A percentile compares a stretch with the other conserved stretches of the same genome.
phyloP scores from a whole-genome alignment of 2,797 vertebrate species.

The Rhyacichthys aspro region DNA sequence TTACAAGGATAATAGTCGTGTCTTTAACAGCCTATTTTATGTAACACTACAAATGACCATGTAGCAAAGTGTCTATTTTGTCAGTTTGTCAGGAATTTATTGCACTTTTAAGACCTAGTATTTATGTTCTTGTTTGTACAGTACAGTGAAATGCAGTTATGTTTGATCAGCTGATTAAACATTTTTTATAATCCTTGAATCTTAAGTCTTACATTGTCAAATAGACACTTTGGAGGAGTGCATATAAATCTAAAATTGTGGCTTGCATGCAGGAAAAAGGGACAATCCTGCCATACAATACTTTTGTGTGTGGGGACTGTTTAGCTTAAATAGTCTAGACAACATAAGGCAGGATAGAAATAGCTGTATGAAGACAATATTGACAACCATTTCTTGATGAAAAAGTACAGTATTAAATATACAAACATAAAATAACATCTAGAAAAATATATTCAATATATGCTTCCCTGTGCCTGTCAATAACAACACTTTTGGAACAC shows the following conservation, averaged over 20 bases:
- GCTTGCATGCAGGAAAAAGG: constrained; percentile 4
- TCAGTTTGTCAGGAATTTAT: constrained; percentile 8
- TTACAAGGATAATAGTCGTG: constrained; percentile 1
- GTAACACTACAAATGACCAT: not conserved
- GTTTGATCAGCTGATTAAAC: constrained; percentile 26
- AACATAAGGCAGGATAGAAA: not conserved
- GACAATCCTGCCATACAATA: not conserved
- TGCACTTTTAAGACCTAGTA: constrained; percentile 7
- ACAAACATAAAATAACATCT: not conserved
- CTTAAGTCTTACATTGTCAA: constrained; percentile 3
- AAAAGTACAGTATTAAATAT: constrained; percentile 22
- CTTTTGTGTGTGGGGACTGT: not conserved
- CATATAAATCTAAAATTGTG: not conserved
- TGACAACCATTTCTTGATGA: not conserved
- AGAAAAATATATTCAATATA: constrained; percentile 10
- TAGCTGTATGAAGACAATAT: constrained; percentile 10
- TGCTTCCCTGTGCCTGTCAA: constrained; percentile 8
- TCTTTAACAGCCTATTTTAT: constrained; percentile 3
- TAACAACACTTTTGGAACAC: constrained; percentile 16
- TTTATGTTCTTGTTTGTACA: constrained; percentile 11
- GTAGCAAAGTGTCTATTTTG: constrained; percentile 9
- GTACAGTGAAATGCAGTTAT: constrained; percentile 33
- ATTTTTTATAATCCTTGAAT: constrained; percentile 34
- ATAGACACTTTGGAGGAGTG: not conserved
- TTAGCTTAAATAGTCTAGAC: not conserved